Evolutionary conservation across 2,888 invertebrate species (phyloP).

Genomic region (Cetonia aurata): DNA sequence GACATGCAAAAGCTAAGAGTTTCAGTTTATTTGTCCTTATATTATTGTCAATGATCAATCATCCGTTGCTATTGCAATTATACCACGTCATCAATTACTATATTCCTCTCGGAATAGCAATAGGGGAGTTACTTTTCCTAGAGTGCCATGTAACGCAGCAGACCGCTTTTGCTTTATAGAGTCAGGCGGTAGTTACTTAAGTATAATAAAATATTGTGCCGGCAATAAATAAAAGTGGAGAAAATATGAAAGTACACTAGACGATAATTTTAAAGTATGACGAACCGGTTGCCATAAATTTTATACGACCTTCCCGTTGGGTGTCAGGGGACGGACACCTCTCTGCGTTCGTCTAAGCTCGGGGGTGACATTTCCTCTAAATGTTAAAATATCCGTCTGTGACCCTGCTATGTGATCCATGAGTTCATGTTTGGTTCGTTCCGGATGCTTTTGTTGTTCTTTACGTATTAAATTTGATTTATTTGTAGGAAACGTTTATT

Average conservation of each 20-base stretch:
- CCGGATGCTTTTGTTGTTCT: conserved; percentile 57
- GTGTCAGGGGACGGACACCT: conserved; percentile 29
- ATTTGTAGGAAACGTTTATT: conserved; percentile 40
- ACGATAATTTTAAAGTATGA: conserved; percentile 44
- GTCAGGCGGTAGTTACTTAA: background rate
- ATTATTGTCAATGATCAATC: no score
- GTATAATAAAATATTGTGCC: background rate
- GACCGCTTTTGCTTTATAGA: background rate
- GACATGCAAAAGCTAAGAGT: no score
- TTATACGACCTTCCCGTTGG: conserved; percentile 53
- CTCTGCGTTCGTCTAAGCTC: conserved; percentile 54
- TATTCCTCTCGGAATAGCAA: no score
- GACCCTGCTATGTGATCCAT: conserved; percentile 63
- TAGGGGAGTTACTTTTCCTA: no score
- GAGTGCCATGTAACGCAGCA: no score
- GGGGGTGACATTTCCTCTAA: conserved; percentile 64
- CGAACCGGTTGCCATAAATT: conserved; percentile 50
- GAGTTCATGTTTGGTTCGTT: conserved; percentile 60
- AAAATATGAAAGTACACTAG: conserved; percentile 9
- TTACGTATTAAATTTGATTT: conserved; percentile 62
- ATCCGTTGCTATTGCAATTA: no score
- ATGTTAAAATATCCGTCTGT: conserved; percentile 61
- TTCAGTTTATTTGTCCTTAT: no score
- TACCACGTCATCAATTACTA: no score
- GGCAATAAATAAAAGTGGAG: conserved; percentile 16